These are phyloP conservation scores for Petroica traversi DNA, from an alignment of 2,113 vertebrate species.

Conservation along the genomic window DNA sequence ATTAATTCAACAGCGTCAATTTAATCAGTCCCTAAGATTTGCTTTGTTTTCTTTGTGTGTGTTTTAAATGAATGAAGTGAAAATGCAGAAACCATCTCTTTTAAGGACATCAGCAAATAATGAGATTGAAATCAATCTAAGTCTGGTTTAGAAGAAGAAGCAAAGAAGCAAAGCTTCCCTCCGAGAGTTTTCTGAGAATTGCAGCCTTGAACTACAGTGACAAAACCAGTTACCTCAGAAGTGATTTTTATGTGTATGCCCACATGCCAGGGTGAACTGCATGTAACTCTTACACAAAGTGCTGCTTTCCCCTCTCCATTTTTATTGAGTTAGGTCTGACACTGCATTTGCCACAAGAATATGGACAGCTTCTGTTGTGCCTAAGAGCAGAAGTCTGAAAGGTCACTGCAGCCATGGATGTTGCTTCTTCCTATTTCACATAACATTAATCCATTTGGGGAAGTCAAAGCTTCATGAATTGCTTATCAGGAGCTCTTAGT, in stretches of 20 bases:
- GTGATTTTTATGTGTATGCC: background rate
- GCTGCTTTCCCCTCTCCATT: rapidly evolving
- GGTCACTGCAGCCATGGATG: background rate
- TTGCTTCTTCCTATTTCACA: background rate
- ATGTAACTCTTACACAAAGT: background rate
- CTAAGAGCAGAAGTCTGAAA: background rate
- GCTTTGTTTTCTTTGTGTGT: background rate
- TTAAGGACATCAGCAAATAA: background rate
- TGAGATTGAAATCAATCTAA: background rate
- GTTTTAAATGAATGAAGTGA: background rate
- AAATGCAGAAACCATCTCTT: background rate
- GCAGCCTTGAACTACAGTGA: background rate
- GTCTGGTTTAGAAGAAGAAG: background rate
- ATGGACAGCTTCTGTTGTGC: background rate
- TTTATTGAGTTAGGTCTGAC: background rate
- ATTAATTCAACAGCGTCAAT: background rate
- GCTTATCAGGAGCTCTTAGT: background rate
- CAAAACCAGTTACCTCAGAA: background rate
- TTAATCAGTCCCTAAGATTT: background rate
- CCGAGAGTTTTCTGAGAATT: background rate
- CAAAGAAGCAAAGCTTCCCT: background rate
- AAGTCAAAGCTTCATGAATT: background rate
- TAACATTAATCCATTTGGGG: background rate
- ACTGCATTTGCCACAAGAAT: background rate
- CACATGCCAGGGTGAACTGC: background rate